Percentiles rank a stretch among this genome's conserved stretches.
Evolutionary conservation across 2,888 invertebrate species (phyloP).

Genomic region (Suillia variegata): DNA sequence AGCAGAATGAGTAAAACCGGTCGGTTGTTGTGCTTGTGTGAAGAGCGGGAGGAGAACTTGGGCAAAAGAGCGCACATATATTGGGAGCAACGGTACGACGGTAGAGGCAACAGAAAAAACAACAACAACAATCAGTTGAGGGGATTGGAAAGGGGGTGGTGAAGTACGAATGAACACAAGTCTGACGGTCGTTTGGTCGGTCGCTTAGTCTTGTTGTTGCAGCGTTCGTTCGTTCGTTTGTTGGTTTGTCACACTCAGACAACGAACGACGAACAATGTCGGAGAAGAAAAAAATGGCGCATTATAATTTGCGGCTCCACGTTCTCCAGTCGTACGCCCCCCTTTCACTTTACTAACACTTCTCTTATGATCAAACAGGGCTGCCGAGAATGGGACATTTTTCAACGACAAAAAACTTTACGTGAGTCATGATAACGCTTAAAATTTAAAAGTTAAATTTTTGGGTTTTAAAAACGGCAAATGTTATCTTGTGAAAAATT

Average conservation of each 20-base stretch:
- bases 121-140: not conserved
- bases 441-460: too few relatives aligned
- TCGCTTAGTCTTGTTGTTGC: too few relatives aligned
- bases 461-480: too few relatives aligned
- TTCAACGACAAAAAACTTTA: too few relatives aligned
- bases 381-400: too few relatives aligned
- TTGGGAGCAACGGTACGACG: not conserved
- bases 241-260: conserved; percentile 19
- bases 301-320: conserved; percentile 6
- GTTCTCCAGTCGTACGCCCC: not conserved
- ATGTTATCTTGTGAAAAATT: too few relatives aligned
- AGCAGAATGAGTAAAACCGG: not conserved
- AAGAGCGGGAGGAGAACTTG: not conserved
- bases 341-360: not conserved
- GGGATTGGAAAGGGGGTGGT: too few relatives aligned
- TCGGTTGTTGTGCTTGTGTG: not conserved
- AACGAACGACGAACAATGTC: conserved; percentile 6
- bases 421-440: too few relatives aligned
- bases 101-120: not conserved
- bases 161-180: conserved; percentile 21
- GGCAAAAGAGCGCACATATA: conserved; percentile 1
- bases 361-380: too few relatives aligned
- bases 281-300: conserved; percentile 14
- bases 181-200: not conserved
- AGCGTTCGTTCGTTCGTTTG: too few relatives aligned